Evolutionary conservation across 2,888 invertebrate species (phyloP).

Genomic region (Orchesella flavescens): DNA sequence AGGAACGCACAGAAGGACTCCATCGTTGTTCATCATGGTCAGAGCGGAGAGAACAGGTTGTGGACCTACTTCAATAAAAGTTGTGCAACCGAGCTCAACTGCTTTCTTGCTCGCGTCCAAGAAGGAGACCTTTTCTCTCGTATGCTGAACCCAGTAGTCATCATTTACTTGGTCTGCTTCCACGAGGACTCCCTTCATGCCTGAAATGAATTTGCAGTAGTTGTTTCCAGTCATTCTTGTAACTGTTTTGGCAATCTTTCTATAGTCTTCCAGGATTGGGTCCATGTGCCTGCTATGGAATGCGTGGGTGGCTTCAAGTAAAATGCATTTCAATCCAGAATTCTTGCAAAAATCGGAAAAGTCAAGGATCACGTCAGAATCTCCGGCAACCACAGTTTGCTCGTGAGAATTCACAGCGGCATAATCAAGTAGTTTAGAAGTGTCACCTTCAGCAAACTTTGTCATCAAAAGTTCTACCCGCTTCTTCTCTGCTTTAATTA

Average conservation of each 20-base stretch:
- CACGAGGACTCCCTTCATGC: constrained; percentile 38
- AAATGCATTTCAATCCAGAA: constrained; percentile 16
- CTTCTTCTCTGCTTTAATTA: constrained; percentile 31
- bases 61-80: constrained; percentile 67
- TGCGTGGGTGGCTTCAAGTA: constrained; percentile 50
- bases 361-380: constrained; percentile 11
- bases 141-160: constrained; percentile 58
- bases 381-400: constrained; percentile 61
- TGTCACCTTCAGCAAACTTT: not conserved
- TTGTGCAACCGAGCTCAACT: constrained; percentile 23
- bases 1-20: not conserved
- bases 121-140: constrained; percentile 31
- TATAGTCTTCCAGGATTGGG: constrained; percentile 59
- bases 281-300: constrained; percentile 63
- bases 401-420: constrained; percentile 63
- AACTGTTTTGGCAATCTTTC: not conserved
- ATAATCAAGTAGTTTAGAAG: constrained; percentile 47
- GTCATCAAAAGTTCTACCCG: constrained; percentile 3
- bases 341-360: constrained; percentile 41
- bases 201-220: constrained; percentile 49
- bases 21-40: constrained; percentile 4
- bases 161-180: constrained; percentile 19
- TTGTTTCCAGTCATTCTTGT: not conserved
- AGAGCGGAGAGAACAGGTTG: constrained; percentile 60
- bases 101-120: constrained; percentile 4